Evolutionary conservation across 2,797 vertebrate genomes (phyloP).

Genomic region (Phoeniculus purpureus): DNA sequence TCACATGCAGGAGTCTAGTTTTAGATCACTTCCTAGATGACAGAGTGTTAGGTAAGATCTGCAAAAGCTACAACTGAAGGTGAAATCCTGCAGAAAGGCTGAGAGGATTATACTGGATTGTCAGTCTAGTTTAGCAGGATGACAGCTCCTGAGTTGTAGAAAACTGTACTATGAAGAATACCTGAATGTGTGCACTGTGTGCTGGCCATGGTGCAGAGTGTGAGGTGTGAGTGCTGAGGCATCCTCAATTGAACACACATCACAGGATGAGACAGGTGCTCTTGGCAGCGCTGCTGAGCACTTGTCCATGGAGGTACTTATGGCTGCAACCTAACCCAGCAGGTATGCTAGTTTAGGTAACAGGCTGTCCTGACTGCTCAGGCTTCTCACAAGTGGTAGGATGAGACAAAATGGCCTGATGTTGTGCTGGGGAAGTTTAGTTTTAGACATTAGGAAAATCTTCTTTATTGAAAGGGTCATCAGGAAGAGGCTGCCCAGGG

Average conservation of each 20-base stretch:
- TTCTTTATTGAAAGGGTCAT: no score
- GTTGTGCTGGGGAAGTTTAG: no score
- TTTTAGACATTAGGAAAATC: no score
- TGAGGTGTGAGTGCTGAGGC: fast-evolving
- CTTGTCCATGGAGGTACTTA: neutral
- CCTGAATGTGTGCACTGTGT: neutral
- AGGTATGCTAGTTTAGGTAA: neutral
- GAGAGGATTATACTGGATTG: neutral
- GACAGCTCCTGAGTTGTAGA: neutral
- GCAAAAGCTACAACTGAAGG: neutral
- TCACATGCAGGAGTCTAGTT: neutral
- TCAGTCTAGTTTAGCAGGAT: neutral
- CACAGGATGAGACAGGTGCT: fast-evolving
- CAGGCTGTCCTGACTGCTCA: neutral
- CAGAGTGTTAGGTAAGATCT: neutral
- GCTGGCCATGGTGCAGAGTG: neutral
- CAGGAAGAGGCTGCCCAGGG: no score
- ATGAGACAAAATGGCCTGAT: no score
- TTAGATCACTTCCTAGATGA: neutral
- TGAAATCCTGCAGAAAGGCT: neutral
- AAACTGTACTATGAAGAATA: neutral
- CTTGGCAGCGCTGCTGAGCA: neutral
- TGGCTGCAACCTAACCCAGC: neutral
- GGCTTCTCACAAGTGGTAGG: no score
- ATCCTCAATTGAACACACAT: neutral